Conservation (phyloP, 2,113 vertebrate genomes). For the Archilochus colubris region DNA sequence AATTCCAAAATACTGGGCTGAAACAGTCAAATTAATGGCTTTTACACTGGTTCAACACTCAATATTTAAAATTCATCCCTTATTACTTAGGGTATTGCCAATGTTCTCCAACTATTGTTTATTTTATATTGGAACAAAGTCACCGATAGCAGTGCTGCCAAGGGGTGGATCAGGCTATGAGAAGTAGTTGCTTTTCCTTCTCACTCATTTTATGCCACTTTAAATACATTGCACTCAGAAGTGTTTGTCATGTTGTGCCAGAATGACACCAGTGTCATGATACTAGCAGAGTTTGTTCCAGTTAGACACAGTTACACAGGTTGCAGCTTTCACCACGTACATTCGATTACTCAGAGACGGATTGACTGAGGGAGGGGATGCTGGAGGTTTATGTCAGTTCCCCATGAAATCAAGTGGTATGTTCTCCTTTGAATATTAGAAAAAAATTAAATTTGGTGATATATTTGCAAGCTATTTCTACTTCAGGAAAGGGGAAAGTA, state of each 20-base stretch:
- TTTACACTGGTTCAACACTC: neutral
- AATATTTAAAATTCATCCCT: neutral
- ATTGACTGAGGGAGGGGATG: neutral
- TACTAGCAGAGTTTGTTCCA: neutral
- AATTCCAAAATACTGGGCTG: neutral
- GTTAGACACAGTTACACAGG: neutral
- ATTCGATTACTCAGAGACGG: neutral
- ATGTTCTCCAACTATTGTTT: neutral
- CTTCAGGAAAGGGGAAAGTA: neutral
- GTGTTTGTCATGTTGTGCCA: neutral
- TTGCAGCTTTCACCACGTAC: neutral
- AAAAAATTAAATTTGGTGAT: neutral
- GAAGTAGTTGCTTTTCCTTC: neutral
- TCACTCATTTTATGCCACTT: neutral
- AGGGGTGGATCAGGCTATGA: fast-evolving
- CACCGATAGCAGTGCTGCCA: neutral
- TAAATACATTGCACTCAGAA: neutral
- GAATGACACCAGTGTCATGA: neutral
- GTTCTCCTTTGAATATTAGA: neutral
- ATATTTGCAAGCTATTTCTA: neutral
- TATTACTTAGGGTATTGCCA: neutral
- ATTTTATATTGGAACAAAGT: neutral
- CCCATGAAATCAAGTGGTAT: neutral
- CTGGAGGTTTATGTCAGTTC: neutral
- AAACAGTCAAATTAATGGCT: neutral